Conservation (phyloP, 2,888 invertebrate species). For the Thera britannica region DNA sequence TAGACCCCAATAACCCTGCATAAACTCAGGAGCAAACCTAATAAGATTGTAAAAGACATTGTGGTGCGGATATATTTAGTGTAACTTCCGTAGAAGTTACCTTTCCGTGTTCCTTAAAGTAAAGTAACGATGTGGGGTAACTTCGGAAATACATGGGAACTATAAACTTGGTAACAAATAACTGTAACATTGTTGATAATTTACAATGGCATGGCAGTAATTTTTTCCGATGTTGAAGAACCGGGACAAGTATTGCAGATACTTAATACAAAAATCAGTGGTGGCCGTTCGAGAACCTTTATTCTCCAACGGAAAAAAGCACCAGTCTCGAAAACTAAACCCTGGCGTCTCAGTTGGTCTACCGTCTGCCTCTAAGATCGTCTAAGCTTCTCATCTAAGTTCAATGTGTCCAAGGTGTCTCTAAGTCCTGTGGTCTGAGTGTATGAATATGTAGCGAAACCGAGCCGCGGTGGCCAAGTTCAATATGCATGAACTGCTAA, state of each 20-base stretch:
- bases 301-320: too few relatives aligned
- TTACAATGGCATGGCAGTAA: background rate
- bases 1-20: background rate
- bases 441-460: constrained; percentile 69
- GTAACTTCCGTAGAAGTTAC: constrained; percentile 22
- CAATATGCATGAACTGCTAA: constrained; percentile 73
- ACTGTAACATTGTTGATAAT: constrained; percentile 18
- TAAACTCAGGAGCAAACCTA: constrained; percentile 12
- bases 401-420: constrained; percentile 26
- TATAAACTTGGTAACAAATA: constrained; percentile 21
- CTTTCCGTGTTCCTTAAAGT: constrained; percentile 29
- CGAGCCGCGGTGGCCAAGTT: constrained; percentile 56
- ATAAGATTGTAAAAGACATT: constrained; percentile 22
- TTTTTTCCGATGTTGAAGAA: too few relatives aligned
- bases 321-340: too few relatives aligned
- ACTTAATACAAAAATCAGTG: too few relatives aligned
- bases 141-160: constrained; percentile 21
- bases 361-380: too few relatives aligned
- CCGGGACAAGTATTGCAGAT: background rate
- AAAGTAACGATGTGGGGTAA: constrained; percentile 30
- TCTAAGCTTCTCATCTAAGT: constrained; percentile 26
- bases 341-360: too few relatives aligned
- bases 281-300: too few relatives aligned
- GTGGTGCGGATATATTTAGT: constrained; percentile 31
- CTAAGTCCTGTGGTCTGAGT: constrained; percentile 28